These are phyloP conservation scores for Eristalinus aeneus DNA, from an alignment of 2,888 invertebrate species.

Conservation along the genomic window DNA sequence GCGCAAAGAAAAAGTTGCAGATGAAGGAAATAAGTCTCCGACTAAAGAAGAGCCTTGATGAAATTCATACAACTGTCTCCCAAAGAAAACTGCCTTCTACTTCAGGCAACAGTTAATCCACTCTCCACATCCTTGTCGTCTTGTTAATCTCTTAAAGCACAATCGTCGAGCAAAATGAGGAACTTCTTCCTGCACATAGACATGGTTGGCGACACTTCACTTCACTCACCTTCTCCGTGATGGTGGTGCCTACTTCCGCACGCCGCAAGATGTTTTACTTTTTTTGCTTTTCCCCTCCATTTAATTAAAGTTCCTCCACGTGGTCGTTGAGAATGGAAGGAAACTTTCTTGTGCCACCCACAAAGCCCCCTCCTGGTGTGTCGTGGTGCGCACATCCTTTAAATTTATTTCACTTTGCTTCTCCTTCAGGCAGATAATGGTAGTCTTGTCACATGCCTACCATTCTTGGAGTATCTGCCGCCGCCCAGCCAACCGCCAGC, in stretches of 20 bases:
- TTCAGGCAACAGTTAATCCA: background rate
- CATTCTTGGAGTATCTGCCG: slow-evolving; percentile 38
- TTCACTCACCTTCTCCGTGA: background rate
- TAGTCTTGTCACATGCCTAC: slow-evolving; percentile 66
- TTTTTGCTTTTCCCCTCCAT: slow-evolving; percentile 24
- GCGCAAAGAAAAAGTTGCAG: no score
- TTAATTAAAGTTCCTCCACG: slow-evolving; percentile 58
- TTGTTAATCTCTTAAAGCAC: background rate
- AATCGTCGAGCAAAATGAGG: background rate
- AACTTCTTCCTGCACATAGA: background rate
- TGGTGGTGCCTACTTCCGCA: background rate
- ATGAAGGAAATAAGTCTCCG: no score
- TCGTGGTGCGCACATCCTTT: slow-evolving; percentile 29
- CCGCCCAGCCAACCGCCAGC: background rate
- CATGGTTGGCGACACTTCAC: background rate
- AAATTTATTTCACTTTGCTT: slow-evolving; percentile 30
- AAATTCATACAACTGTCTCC: background rate
- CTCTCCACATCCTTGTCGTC: background rate
- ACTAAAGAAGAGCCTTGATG: background rate
- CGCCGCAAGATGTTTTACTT: background rate
- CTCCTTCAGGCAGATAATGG: slow-evolving; percentile 40
- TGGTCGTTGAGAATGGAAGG: background rate
- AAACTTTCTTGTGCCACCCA: slow-evolving; percentile 3
- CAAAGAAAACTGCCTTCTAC: background rate
- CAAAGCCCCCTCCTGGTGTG: no score